Evolutionary conservation across 2,888 invertebrate genomes (phyloP), one percentile per base, ranked within the genome.

Genomic region (Tetragonula carbonaria): DNA sequence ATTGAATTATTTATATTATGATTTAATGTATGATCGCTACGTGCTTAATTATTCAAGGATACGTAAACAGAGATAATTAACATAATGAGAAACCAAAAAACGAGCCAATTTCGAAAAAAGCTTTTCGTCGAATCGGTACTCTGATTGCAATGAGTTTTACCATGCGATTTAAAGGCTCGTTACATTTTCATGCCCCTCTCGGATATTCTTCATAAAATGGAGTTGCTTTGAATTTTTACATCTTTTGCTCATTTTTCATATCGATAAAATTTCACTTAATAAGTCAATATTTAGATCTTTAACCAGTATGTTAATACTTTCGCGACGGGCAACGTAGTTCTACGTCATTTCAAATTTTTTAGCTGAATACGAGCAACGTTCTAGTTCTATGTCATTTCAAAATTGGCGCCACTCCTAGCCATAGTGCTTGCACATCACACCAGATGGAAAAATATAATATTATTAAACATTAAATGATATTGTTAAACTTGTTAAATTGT

Each of bases 1-100:
- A 21, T 51, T 65, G 53, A 67, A 67, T 67, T 75, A 67, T 67
- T 66, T 45, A 75, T 38, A 51, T 68, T 18, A 13, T 51, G 62
- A 28, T 62, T 62, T 62, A 62, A 33, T 62, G 18, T 21, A 18
- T 18, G 23, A 23, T 68, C 45, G n/a, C 45, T 16, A 1, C 11
- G 18, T 13, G 28, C 14, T 53, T 21, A 51, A 68, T 68, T 51
- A 68, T 68, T 68, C 51, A 67, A 50, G 14, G 4, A 67, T 66
- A 50, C 8, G 38, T 21, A 38, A 67, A 45, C 45, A 23, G 8
- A 16, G 23, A n/a, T 67, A 45, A 67, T 67, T 67, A 67, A 67
- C 38, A 33, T 6, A 66, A 66, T 21, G 66, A 38, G 16, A 8
- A 3, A 21, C 16, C 45, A 45, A 23, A 67, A 45, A 23, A n/a